These are phyloP conservation scores for Eciton burchellii DNA, from an alignment of 1,140 invertebrate genomes.

Conservation along the genomic window DNA sequence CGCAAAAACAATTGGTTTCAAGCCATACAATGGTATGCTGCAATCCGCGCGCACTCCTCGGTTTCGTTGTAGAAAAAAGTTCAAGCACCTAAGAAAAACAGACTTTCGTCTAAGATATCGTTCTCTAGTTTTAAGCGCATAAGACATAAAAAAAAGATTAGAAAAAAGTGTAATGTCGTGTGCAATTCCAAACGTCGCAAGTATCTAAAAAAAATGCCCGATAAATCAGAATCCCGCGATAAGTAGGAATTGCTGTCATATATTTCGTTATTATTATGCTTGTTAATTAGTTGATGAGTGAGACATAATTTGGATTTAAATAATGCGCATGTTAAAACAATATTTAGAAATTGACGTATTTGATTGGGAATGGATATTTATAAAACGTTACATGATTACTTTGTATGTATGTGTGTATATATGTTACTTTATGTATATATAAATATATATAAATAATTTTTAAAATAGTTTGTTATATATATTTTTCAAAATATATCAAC, in stretches of 20 bases:
- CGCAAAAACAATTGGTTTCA: constrained; percentile 25
- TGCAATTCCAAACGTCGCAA: constrained; percentile 26
- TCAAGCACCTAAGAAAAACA: constrained; percentile 28
- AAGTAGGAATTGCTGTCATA: constrained; percentile 12
- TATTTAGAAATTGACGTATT: too few relatives aligned
- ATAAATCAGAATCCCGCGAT: not conserved
- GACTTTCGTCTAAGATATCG: not conserved
- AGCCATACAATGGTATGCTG: constrained; percentile 54
- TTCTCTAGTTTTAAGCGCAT: constrained; percentile 41
- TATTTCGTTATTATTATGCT: not conserved
- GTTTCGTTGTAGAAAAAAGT: constrained; percentile 18
- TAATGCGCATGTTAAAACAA: not conserved
- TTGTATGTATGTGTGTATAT: too few relatives aligned
- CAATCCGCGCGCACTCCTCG: not conserved
- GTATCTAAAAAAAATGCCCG: constrained; percentile 8
- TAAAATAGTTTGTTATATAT: too few relatives aligned
- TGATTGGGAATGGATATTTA: too few relatives aligned
- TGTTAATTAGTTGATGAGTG: constrained; percentile 17
- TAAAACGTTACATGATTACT: too few relatives aligned
- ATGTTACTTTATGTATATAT: too few relatives aligned
- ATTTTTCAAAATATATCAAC: too few relatives aligned
- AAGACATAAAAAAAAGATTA: constrained; percentile 5
- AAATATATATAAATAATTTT: too few relatives aligned
- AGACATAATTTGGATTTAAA: not conserved
- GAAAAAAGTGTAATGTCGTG: constrained; percentile 21